A percentile compares a stretch with the other conserved stretches of the same genome.
phyloP scores from a whole-genome alignment of 2,888 invertebrate species.

The Cataglyphis cursor region DNA sequence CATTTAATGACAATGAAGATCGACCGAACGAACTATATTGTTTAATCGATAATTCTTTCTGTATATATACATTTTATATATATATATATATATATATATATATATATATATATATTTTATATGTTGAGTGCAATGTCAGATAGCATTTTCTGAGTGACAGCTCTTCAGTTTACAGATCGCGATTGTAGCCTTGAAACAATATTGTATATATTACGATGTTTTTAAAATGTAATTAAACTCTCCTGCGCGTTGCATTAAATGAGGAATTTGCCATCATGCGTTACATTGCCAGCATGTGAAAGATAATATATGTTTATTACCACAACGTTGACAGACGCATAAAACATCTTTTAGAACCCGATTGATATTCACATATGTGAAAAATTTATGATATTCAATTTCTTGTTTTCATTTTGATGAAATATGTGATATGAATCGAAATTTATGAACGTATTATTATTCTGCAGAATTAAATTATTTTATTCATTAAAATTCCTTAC shows the following conservation, averaged over 20 bases:
- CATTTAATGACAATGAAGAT: conserved; percentile 61
- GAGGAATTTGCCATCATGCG: conserved; percentile 26
- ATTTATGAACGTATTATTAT: conserved; percentile 5
- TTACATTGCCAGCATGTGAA: neutral
- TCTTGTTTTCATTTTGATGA: neutral
- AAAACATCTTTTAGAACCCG: neutral
- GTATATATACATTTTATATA: neutral
- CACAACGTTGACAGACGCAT: neutral
- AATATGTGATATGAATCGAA: neutral
- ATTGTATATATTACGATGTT: conserved; percentile 15
- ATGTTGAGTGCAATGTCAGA: neutral
- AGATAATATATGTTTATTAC: neutral
- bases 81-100: neutral
- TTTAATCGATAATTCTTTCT: neutral
- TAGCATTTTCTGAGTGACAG: neutral
- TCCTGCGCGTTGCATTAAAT: neutral
- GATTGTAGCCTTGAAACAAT: conserved; percentile 11
- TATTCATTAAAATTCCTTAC: conserved; percentile 2
- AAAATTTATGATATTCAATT: neutral
- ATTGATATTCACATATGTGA: neutral
- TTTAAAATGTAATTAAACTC: conserved; percentile 42
- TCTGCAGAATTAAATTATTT: neutral
- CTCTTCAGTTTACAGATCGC: conserved; percentile 10
- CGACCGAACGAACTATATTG: neutral
- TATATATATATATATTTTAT: neutral